A percentile compares a stretch with the other conserved stretches of the same genome.
phyloP scores from a whole-genome alignment of 2,797 vertebrate species.

The Macropus fuliginosus region DNA sequence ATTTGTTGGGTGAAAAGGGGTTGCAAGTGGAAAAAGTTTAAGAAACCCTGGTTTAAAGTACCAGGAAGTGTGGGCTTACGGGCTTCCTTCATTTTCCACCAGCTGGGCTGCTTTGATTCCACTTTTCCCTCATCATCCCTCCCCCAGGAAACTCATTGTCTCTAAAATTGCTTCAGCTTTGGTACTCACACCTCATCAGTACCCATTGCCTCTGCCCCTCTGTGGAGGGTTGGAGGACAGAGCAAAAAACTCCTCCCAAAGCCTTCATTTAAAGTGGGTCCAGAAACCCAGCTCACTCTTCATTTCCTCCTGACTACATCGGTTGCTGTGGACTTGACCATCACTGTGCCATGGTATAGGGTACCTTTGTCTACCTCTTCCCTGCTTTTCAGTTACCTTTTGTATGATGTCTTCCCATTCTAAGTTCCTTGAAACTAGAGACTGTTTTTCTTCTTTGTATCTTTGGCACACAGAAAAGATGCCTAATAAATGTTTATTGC shows the following conservation, averaged over 20 bases:
- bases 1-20: no score
- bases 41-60: no score
- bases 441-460: not conserved
- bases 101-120: not conserved
- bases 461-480: not conserved
- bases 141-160: not conserved
- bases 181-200: not conserved
- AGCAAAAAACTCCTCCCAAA: not conserved
- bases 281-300: not conserved
- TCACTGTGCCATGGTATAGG: not conserved
- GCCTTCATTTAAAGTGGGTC: not conserved
- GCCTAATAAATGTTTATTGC: not conserved
- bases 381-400: not conserved
- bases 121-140: not conserved
- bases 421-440: not conserved
- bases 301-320: not conserved
- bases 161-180: not conserved
- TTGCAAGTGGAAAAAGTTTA: no score
- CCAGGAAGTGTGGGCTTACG: not conserved
- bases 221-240: not conserved
- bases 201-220: not conserved
- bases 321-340: not conserved
- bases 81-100: not conserved
- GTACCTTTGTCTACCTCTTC: not conserved
- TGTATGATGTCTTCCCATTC: not conserved